Conservation (phyloP, 2,113 vertebrate species). For the Daboia siamensis region DNA sequence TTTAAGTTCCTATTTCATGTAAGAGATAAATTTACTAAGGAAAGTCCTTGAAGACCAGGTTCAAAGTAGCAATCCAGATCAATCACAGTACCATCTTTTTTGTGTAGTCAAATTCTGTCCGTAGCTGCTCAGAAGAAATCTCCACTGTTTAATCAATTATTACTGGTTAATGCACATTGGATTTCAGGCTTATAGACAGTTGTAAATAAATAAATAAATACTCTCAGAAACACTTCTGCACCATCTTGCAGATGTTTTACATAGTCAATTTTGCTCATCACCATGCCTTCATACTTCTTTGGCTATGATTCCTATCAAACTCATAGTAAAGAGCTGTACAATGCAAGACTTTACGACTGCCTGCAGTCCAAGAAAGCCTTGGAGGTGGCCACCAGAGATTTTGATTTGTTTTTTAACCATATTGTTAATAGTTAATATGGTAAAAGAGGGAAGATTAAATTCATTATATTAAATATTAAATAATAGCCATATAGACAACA, state of each 20-base stretch:
- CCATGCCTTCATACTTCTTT: not conserved
- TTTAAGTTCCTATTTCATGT: not conserved
- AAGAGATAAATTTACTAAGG: not conserved
- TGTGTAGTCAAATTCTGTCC: not conserved
- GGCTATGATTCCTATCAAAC: not conserved
- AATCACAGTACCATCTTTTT: not conserved
- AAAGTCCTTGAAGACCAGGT: not conserved
- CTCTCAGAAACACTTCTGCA: not conserved
- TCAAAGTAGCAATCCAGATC: not conserved
- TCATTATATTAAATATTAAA: not conserved
- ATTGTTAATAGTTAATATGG: not conserved
- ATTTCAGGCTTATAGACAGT: not conserved
- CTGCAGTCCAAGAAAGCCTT: not conserved
- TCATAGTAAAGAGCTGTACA: not conserved
- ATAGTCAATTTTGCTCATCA: not conserved
- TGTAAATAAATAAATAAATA: not conserved
- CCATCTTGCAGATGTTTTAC: not conserved
- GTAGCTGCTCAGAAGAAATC: not conserved
- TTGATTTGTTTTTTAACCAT: not conserved
- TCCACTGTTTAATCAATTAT: not conserved
- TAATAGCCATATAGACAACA: not conserved
- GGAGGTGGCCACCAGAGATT: not conserved
- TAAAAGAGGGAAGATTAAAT: not conserved
- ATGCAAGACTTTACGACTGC: not conserved
- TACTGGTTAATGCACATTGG: not conserved